phyloP scores from a whole-genome alignment of 1,140 invertebrate species.

The Aphelenchoides besseyi region DNA sequence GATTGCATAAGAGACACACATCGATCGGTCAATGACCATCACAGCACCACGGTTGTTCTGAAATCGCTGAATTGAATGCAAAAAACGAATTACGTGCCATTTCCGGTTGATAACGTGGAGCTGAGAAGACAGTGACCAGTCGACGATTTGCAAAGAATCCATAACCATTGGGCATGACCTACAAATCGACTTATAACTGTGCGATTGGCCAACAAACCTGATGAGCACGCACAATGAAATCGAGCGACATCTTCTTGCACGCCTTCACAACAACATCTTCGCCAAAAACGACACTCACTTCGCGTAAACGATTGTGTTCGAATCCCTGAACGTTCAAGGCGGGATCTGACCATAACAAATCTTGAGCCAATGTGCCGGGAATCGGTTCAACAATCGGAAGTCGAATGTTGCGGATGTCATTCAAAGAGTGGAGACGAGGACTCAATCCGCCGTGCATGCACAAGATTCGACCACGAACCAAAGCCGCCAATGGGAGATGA shows the following conservation, averaged over 20 bases:
- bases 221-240: slow-evolving; percentile 44
- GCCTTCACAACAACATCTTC: slow-evolving; percentile 35
- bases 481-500: slow-evolving; percentile 69
- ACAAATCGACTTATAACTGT: slow-evolving; percentile 6
- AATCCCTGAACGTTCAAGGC: slow-evolving; percentile 62
- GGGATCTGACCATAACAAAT: slow-evolving; percentile 67
- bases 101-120: slow-evolving; percentile 35
- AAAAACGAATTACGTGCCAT: not conserved
- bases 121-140: slow-evolving; percentile 45
- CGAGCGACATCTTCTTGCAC: slow-evolving; percentile 17
- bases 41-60: slow-evolving; percentile 1
- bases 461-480: slow-evolving; percentile 71
- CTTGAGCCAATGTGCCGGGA: slow-evolving; percentile 36
- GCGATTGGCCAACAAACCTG: slow-evolving; percentile 57
- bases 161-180: slow-evolving; percentile 33
- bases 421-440: slow-evolving; percentile 70
- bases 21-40: not conserved
- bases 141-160: slow-evolving; percentile 30
- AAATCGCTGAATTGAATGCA: not conserved
- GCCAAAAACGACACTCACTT: slow-evolving; percentile 38
- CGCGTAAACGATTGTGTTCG: slow-evolving; percentile 33
- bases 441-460: slow-evolving; percentile 75
- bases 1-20: not conserved
- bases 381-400: slow-evolving; percentile 30
- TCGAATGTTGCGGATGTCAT: slow-evolving; percentile 50